Conservation (phyloP, 2,797 vertebrate genomes). For the Syncerus caffer region DNA sequence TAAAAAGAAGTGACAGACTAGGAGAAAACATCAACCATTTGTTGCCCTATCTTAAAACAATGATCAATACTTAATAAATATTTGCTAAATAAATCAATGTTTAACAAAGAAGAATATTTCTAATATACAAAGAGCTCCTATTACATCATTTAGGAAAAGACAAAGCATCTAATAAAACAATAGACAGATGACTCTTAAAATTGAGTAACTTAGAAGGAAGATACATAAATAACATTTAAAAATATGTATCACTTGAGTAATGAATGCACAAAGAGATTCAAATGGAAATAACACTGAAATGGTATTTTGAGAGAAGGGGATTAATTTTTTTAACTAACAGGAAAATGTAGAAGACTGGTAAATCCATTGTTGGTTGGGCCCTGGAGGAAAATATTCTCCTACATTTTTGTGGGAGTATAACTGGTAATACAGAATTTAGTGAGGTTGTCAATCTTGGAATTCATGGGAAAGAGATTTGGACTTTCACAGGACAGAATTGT, state of each 20-base stretch:
- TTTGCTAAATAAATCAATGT: background rate
- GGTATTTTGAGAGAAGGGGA: too few relatives aligned
- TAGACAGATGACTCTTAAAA: background rate
- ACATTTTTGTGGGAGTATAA: background rate
- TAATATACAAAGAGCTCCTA: background rate
- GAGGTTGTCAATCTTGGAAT: background rate
- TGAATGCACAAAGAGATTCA: background rate
- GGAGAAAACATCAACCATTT: background rate
- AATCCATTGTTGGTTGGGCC: background rate
- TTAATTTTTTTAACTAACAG: background rate
- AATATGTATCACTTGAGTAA: background rate
- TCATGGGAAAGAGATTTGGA: background rate
- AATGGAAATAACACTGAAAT: background rate
- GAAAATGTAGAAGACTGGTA: background rate
- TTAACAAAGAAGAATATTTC: background rate
- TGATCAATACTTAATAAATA: background rate
- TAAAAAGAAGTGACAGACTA: background rate
- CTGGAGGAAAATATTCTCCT: background rate
- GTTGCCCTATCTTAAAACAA: background rate
- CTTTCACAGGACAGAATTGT: background rate
- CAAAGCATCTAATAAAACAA: background rate
- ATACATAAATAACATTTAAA: background rate
- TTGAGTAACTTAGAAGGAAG: background rate
- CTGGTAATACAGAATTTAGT: background rate
- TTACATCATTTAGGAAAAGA: background rate